phyloP scores from a whole-genome alignment of 2,888 invertebrate species.

The Chymomyza caudatula region DNA sequence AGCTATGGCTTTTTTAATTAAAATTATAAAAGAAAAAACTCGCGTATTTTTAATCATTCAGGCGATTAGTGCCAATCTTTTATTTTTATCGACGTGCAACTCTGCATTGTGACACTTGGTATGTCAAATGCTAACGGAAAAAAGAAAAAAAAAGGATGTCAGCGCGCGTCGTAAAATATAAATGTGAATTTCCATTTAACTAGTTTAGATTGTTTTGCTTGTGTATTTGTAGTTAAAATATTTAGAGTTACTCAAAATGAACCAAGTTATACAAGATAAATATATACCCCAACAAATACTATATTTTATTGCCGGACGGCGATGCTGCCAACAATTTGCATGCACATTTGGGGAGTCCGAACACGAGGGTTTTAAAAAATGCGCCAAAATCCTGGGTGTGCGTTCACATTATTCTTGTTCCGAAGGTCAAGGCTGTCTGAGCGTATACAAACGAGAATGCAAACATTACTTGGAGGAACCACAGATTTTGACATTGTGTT shows the following conservation, averaged over 20 bases:
- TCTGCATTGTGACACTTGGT: background rate
- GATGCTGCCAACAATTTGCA: slow-evolving; percentile 53
- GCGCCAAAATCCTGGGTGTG: slow-evolving; percentile 34
- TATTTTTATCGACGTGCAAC: background rate
- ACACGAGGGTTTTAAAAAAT: slow-evolving; percentile 11
- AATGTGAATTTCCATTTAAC: background rate
- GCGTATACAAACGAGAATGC: slow-evolving; percentile 46
- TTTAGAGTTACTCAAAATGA: slow-evolving; percentile 26
- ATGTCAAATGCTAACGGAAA: background rate
- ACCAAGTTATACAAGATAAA: slow-evolving; percentile 30
- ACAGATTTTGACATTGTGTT: slow-evolving; percentile 24
- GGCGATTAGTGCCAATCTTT: background rate
- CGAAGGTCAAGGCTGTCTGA: slow-evolving; percentile 37
- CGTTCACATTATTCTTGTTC: slow-evolving; percentile 24
- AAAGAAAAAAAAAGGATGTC: too few relatives aligned
- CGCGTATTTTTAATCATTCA: too few relatives aligned
- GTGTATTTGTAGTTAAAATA: background rate
- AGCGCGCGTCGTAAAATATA: background rate
- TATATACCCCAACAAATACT: slow-evolving; percentile 53
- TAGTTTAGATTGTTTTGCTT: background rate
- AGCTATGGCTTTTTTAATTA: too few relatives aligned
- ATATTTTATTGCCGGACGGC: slow-evolving; percentile 52
- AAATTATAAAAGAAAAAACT: too few relatives aligned
- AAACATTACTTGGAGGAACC: slow-evolving; percentile 50
- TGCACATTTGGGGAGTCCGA: slow-evolving; percentile 46